These are phyloP conservation scores for Criorhina ranunculi DNA, from an alignment of 2,888 invertebrate genomes.

Conservation along the genomic window DNA sequence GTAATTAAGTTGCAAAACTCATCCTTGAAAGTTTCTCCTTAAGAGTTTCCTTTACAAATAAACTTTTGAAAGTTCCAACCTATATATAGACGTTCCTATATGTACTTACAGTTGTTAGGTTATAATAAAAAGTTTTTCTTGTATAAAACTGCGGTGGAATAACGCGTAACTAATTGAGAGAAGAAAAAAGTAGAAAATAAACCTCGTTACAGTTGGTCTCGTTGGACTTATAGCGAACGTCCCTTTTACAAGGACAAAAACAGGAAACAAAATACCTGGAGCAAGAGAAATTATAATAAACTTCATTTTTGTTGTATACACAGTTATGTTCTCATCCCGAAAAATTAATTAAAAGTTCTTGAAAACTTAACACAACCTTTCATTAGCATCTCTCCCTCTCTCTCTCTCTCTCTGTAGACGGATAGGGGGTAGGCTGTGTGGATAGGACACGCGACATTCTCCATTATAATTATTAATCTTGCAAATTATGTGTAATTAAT, in stretches of 20 bases:
- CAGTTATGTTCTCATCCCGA: slow-evolving; percentile 66
- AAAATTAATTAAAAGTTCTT: slow-evolving; percentile 74
- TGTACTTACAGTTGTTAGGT: slow-evolving; percentile 29
- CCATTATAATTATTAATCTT: slow-evolving; percentile 77
- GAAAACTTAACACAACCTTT: slow-evolving; percentile 72
- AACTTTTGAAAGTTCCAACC: too few relatives aligned
- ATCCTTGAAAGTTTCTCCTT: slow-evolving; percentile 31
- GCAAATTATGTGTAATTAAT: slow-evolving; percentile 79
- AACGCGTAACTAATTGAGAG: slow-evolving; percentile 55
- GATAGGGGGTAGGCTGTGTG: slow-evolving; percentile 8
- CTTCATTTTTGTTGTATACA: slow-evolving; percentile 32
- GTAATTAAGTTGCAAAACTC: slow-evolving; percentile 51
- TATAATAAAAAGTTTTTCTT: slow-evolving; percentile 48
- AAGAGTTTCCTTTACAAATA: neutral
- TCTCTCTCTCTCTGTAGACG: too few relatives aligned
- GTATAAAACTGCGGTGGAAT: slow-evolving; percentile 39
- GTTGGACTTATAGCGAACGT: slow-evolving; percentile 37
- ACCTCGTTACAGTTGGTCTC: slow-evolving; percentile 70
- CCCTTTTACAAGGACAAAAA: slow-evolving; percentile 7
- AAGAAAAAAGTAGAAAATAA: slow-evolving; percentile 45
- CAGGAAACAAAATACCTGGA: slow-evolving; percentile 20
- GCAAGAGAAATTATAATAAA: slow-evolving; percentile 65
- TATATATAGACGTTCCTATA: too few relatives aligned
- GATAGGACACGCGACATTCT: slow-evolving; percentile 31
- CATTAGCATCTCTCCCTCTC: slow-evolving; percentile 61